Base-by-base conservation (phyloP, 2,888 invertebrate species). In the Aproaerema taeniolella region DNA sequence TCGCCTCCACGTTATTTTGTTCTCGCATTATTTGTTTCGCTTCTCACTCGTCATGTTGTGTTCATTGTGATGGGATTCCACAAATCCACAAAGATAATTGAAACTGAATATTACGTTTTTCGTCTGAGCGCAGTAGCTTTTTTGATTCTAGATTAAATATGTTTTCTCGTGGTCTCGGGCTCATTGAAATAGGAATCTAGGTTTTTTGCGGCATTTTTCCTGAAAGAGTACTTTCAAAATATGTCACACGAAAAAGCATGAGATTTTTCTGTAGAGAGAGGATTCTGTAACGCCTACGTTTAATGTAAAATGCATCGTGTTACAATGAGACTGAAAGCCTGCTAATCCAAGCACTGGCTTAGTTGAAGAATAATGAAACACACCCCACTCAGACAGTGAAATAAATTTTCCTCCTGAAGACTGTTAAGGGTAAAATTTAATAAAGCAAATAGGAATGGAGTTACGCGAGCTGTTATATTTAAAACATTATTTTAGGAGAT, bases 371-470 rank as follows among this genome's bases (percentile, higher is more conserved):
- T 69, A 73, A 72, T 68, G 63, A 69, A 69, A 61, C 61, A 55
- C 52, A 26, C 26, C 14, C 14, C 59, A 66, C 55, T 68, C 61
- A 69, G 69, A 70, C 70, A 70, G 61, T 50, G 55, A 69, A 74
- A 74, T 74, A 76, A 74, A 76, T 75, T 72, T 66, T 49, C 49
- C 58, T 59, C 62, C 53, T 67, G 62, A 67, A 68, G 63, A 67
- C 64, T 67, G 67, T 66, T 60, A 60, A 52, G 65, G 56, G 64
- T 67, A 59, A 77, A 77, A 77, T 78, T 76, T 73, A 76, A 76
- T 76, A 76, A 76, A 74, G 74, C 72, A 75, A 78, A 75, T 71
- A 74, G 58, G 66, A 64, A 68, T 67, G 61, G 57, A 58, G 65
- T 66, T 67, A 63, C 61, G 41, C 38, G 54, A 58, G 67, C 64